phyloP scores from a whole-genome alignment of 2,797 vertebrate species.

The Alca torda region DNA sequence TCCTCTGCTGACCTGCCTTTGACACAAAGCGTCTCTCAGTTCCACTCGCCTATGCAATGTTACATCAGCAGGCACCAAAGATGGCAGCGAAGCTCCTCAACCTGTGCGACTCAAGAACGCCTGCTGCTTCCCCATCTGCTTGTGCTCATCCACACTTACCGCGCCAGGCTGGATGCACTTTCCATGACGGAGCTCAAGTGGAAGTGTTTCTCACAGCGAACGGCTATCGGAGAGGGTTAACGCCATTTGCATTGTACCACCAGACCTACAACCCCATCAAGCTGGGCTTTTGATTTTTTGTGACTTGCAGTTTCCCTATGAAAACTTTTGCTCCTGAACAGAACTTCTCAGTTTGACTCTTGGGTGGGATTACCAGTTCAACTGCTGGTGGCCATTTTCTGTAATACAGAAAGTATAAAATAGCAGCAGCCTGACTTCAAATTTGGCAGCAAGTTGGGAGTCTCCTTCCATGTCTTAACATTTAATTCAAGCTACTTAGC shows the following conservation, averaged over 20 bases:
- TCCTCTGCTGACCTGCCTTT: not conserved
- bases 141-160: not conserved
- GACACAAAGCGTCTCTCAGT: not conserved
- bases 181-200: not conserved
- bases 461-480: not conserved
- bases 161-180: not conserved
- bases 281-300: not conserved
- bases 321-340: not conserved
- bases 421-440: not conserved
- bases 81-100: not conserved
- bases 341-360: not conserved
- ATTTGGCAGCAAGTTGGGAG: not conserved
- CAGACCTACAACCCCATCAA: not conserved
- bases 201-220: not conserved
- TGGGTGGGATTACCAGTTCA: not conserved
- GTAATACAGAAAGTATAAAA: not conserved
- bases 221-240: rapidly evolving
- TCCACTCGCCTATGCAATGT: not conserved
- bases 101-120: not conserved
- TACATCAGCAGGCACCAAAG: not conserved
- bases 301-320: not conserved
- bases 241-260: not conserved
- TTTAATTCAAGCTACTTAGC: conserved; percentile 13
- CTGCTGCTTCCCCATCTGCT: conserved; percentile 4
- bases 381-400: not conserved